These are phyloP conservation scores for Notothenia coriiceps DNA, from an alignment of 2,113 vertebrate genomes.

Conservation along the genomic window DNA sequence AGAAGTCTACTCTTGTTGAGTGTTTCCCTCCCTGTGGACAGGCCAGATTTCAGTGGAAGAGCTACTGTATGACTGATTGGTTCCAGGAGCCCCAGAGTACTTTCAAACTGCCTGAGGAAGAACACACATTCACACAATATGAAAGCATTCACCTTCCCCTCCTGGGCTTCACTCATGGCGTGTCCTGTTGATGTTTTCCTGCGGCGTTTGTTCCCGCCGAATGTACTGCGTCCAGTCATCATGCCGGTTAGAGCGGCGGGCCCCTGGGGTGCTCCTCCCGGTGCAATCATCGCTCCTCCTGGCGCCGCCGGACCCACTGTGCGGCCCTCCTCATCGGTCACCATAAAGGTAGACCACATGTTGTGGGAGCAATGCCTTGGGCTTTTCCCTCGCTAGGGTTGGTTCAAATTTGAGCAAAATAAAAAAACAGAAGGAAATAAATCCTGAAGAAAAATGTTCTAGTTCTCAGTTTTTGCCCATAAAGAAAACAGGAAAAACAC, in stretches of 20 bases:
- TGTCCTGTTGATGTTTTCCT: constrained; percentile 53
- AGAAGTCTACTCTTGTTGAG: not conserved
- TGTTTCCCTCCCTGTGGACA: not conserved
- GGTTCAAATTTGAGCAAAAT: not conserved
- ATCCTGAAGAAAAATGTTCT: not conserved
- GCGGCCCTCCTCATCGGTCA: constrained; percentile 85
- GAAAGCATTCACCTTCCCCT: constrained; percentile 80
- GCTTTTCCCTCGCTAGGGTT: too few relatives aligned
- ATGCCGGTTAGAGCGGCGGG: constrained; percentile 53
- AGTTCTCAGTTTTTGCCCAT: constrained; percentile 22
- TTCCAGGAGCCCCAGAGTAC: not conserved
- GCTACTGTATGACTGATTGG: not conserved
- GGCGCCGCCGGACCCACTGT: not conserved
- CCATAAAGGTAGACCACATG: constrained; percentile 91
- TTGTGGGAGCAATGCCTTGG: constrained; percentile 19
- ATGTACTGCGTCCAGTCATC: constrained; percentile 64
- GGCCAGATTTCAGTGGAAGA: not conserved
- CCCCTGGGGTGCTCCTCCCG: constrained; percentile 39
- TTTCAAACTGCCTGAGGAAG: not conserved
- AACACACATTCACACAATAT: not conserved
- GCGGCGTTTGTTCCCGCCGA: constrained; percentile 74
- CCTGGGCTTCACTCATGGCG: constrained; percentile 82
- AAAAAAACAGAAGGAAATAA: not conserved
- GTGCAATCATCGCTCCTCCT: constrained; percentile 13
- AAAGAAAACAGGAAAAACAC: not conserved